A percentile compares a stretch with the other conserved stretches of the same genome.
These are phyloP conservation scores for Notiomystis cincta DNA, from an alignment of 2,113 vertebrate genomes.

Conservation along the genomic window DNA sequence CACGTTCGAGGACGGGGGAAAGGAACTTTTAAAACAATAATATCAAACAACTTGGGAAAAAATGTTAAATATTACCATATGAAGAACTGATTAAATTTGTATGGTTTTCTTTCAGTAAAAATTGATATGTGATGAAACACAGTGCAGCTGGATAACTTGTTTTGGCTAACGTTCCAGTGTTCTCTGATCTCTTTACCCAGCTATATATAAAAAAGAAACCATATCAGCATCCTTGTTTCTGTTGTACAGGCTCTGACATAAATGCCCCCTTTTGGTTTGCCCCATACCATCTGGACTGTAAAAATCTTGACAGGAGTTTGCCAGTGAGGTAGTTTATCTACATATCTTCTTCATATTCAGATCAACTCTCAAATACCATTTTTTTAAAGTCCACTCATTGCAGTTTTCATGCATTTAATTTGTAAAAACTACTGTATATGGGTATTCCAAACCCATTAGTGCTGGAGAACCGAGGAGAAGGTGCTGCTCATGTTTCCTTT, in stretches of 20 bases:
- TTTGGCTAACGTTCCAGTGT: constrained; percentile 35
- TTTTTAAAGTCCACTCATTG: not conserved
- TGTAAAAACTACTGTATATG: not conserved
- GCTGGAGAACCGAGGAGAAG: not conserved
- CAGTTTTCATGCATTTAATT: not conserved
- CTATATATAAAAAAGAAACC: constrained; percentile 6
- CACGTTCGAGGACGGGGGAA: not conserved
- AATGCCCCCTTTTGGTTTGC: not conserved
- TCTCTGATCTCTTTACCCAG: constrained; percentile 56
- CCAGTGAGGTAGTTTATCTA: not conserved
- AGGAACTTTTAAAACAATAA: constrained; percentile 77
- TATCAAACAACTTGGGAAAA: constrained; percentile 76
- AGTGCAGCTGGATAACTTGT: constrained; percentile 67
- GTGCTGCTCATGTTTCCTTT: not conserved
- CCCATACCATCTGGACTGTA: not conserved
- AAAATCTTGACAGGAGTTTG: not conserved
- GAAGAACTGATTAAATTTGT: constrained; percentile 79
- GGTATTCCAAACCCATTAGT: not conserved
- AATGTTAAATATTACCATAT: constrained; percentile 80
- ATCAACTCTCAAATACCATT: not conserved
- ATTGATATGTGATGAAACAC: constrained; percentile 75
- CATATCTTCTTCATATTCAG: not conserved
- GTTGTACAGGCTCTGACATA: not conserved
- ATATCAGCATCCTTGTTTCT: not conserved
- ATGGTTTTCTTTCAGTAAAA: constrained; percentile 80